Base-by-base conservation (phyloP, 2,113 vertebrate species). In the Nipponia nippon region DNA sequence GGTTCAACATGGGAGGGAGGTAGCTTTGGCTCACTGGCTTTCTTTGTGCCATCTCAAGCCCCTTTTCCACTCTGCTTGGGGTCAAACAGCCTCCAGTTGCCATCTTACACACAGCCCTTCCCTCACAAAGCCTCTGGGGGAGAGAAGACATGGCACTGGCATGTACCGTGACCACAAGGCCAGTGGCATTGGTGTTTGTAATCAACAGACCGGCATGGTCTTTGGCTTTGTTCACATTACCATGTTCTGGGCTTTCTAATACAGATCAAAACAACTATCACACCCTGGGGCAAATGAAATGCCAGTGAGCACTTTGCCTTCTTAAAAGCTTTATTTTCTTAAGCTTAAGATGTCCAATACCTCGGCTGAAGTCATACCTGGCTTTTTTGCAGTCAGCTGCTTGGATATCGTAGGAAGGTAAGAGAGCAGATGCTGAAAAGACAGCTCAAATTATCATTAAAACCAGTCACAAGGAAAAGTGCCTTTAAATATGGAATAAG, bases 91-190 rank as follows among this genome's bases (percentile, higher is more conserved):
- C 26, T 32, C 30, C 40, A 63, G 32, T 18, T 63, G 55, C 62
- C 53, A 61, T 29, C n/a, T 79, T 42, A 55, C 25, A 55, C 16
- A 26, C 5, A 47, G 30, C 5, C 34, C 25, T 66, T 78, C 38
- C 50, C 44, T 83, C 85, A 30, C 29, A 65, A 62, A 72, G 38
- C 34, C 44, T 59, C 50, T 40, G 18, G 15, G 8, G 26, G 6
- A 40, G 26, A 55, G 26, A 40, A 26, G 40, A 34, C 0, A 3
- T 44, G 20, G 47, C 67, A 80, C 11, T 30, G 36, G 20, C 3
- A 0, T 7, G 16, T 38, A 15, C 38, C 11, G 11, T 0, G 2
- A 6, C 21, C 62, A 63, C 47, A 49, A 82, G 36, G 47, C 52
- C 38, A 22, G 23, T 6, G 3, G 30, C n/a, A 26, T 12, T 2